Conservation (phyloP, 2,888 invertebrate genomes). For the Erebia palarica region DNA sequence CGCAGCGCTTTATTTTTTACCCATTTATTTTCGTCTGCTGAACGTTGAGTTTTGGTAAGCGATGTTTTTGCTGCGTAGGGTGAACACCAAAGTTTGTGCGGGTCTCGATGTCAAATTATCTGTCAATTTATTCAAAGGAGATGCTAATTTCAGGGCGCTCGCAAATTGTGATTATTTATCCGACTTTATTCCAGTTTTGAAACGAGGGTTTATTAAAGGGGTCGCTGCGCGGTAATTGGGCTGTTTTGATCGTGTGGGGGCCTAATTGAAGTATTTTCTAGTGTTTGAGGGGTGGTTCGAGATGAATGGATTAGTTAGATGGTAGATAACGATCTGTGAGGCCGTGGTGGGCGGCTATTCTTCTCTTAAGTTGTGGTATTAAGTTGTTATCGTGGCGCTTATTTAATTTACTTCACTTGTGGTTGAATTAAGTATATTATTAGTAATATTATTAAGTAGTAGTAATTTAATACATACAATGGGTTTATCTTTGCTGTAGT, state of each 20-base stretch:
- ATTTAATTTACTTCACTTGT: constrained; percentile 38
- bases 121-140: constrained; percentile 77
- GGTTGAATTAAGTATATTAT: constrained; percentile 6
- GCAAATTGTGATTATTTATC: constrained; percentile 75
- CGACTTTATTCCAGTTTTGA: constrained; percentile 69
- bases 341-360: constrained; percentile 44
- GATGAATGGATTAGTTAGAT: constrained; percentile 75
- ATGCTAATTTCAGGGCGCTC: constrained; percentile 75
- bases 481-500: no score
- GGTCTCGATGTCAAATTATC: constrained; percentile 64
- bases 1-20: constrained; percentile 48
- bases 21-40: constrained; percentile 27
- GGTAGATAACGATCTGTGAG: constrained; percentile 65
- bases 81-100: constrained; percentile 52
- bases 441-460: constrained; percentile 6
- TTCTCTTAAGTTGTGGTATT: constrained; percentile 42
- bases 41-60: constrained; percentile 30
- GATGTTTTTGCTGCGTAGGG: constrained; percentile 30
- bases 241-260: constrained; percentile 69
- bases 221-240: constrained; percentile 71
- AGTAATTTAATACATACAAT: no score
- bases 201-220: constrained; percentile 74
- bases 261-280: constrained; percentile 76
- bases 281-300: constrained; percentile 67
- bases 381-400: constrained; percentile 38